phyloP scores from a whole-genome alignment of 2,888 invertebrate genomes.

The Liopterus haemorrhoidalis region DNA sequence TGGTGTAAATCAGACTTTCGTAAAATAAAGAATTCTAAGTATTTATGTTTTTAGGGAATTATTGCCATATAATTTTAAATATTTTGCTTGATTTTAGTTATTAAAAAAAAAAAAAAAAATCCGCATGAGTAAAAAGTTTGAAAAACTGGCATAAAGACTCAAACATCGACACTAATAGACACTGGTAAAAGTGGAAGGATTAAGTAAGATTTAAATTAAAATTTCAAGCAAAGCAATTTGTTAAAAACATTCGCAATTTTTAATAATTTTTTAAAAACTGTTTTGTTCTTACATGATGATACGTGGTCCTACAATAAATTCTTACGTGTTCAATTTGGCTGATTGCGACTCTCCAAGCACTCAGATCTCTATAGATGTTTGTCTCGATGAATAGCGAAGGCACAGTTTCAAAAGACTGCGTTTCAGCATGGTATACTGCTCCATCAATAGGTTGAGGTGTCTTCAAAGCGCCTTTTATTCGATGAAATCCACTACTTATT shows the following conservation, averaged over 20 bases:
- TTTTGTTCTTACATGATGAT: background rate
- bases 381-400: constrained; percentile 38
- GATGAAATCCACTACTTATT: constrained; percentile 54
- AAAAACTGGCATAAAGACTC: background rate
- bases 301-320: too few species aligned
- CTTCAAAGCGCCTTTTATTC: constrained; percentile 57
- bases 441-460: constrained; percentile 50
- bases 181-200: background rate
- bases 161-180: too few species aligned
- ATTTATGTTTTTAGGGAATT: too few species aligned
- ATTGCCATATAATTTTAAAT: too few species aligned
- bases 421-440: constrained; percentile 39
- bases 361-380: constrained; percentile 52
- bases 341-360: constrained; percentile 61
- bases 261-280: background rate
- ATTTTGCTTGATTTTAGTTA: too few species aligned
- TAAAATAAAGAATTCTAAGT: too few species aligned
- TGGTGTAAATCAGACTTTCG: too few species aligned
- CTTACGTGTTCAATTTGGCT: constrained; percentile 39
- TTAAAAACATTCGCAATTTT: background rate
- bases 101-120: too few species aligned
- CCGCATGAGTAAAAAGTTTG: background rate
- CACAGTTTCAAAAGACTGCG: constrained; percentile 38
- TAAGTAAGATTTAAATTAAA: too few species aligned
- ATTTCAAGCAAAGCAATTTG: too few species aligned